Evolutionary conservation across 2,888 invertebrate genomes (phyloP).

Genomic region (Tupiocoris notatus): DNA sequence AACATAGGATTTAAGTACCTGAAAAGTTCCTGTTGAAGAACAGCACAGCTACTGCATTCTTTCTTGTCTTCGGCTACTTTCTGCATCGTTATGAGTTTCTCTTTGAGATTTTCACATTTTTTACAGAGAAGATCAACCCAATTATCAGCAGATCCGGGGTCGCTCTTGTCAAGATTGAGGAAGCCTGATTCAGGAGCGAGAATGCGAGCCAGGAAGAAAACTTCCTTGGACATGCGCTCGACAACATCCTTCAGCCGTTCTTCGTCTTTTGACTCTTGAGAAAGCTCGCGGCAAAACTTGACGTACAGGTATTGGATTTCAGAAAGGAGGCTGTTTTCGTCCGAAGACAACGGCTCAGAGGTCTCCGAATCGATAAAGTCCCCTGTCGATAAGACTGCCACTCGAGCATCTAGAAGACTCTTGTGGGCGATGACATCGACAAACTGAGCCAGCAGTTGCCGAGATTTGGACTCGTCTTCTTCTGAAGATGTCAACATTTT

Average conservation of each 20-base stretch:
- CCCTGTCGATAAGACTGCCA: constrained; percentile 66
- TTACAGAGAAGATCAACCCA: constrained; percentile 59
- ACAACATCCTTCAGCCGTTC: constrained; percentile 49
- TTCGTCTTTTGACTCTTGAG: constrained; percentile 47
- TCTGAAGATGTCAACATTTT: constrained; percentile 40
- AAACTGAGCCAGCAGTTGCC: constrained; percentile 62
- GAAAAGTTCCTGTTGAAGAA: constrained; percentile 58
- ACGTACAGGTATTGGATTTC: constrained; percentile 51
- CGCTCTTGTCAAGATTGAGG: constrained; percentile 3
- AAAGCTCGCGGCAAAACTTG: constrained; percentile 49
- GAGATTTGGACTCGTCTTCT: constrained; percentile 50
- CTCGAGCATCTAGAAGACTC: constrained; percentile 72
- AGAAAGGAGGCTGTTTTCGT: constrained; percentile 49
- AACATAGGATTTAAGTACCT: constrained; percentile 55
- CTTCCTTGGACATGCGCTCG: constrained; percentile 49
- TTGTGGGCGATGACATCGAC: constrained; percentile 72
- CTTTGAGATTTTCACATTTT: constrained; percentile 61
- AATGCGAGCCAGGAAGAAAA: constrained; percentile 45
- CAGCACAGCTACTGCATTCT: constrained; percentile 57
- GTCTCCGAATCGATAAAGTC: constrained; percentile 50
- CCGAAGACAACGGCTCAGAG: constrained; percentile 43
- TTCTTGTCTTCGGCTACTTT: constrained; percentile 52
- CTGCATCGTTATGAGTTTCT: constrained; percentile 56
- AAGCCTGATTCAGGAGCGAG: constrained; percentile 32
- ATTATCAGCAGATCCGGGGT: constrained; percentile 43